These are phyloP conservation scores for Poicephalus gulielmi DNA, from an alignment of 2,113 vertebrate species.

Conservation along the genomic window DNA sequence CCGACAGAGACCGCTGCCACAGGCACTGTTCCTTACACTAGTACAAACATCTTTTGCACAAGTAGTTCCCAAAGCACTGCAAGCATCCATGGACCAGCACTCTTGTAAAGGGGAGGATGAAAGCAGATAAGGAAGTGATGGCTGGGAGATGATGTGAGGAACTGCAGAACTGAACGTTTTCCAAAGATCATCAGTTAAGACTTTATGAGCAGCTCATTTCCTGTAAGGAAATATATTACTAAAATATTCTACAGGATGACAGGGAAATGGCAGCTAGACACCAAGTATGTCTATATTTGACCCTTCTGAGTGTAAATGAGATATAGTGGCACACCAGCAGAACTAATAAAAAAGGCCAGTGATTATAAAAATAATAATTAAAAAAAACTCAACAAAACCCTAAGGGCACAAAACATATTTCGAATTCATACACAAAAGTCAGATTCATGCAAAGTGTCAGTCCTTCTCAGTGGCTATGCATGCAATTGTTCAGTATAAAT, in stretches of 20 bases:
- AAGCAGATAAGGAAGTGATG: neutral
- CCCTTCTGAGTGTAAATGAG: neutral
- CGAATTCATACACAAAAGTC: neutral
- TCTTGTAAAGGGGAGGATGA: neutral
- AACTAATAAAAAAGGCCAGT: neutral
- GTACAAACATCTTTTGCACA: accelerated
- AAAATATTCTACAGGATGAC: neutral
- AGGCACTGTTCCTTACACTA: neutral
- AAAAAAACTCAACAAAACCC: neutral
- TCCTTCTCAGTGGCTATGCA: neutral
- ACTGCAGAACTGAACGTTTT: neutral
- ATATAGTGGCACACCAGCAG: neutral
- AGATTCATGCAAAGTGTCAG: neutral
- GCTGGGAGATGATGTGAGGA: neutral
- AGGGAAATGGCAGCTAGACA: neutral
- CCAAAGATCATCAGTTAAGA: neutral
- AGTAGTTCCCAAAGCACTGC: neutral
- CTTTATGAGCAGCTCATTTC: neutral
- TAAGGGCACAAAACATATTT: neutral
- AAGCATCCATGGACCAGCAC: neutral
- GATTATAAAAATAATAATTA: neutral
- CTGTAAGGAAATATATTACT: neutral
- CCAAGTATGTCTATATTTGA: neutral
- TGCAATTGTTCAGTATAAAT: neutral
- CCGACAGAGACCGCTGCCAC: neutral